Base-by-base conservation (phyloP, 2,888 invertebrate genomes). In the Ormyrus nitidulus region DNA sequence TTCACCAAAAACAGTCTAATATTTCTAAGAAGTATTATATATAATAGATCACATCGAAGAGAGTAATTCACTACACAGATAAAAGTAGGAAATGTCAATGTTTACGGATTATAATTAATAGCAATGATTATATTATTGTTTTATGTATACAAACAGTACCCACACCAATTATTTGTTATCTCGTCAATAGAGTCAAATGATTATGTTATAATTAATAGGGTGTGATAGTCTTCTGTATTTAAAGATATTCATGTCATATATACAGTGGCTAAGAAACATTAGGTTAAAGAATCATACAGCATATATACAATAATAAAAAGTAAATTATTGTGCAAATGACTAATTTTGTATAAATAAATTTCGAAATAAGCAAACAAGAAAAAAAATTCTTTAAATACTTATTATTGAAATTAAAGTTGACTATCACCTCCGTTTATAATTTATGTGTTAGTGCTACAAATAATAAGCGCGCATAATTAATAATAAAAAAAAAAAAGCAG, bases 391-490 rank as follows among this genome's bases (percentile, higher is more conserved):
- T 46, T 54, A 68, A 64, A 48, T 64, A 3, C 13, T 64, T 59
- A 59, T 19, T 53, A 53, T 0, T 48, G 4, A 51, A n/a, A 13
- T 53, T 46, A 72, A 66, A 77, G 58, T 68, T 78, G 68, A 73
- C 68, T 74, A 6, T 65, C 46, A 68, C 48, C 77, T 73, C 49
- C 8, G 6, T 9, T 71, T 6, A 54, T 53, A 19, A 56, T 10
- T 56, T 65, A 11, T 62, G 6, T 61, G 70, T 80, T 76, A 82
- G 78, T 81, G 66, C 59, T 59, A 74, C 53, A 56, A 74, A 64
- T 65, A 70, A 61, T 44, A 76, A 82, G 79, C 81, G 10, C 70
- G 62, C 8, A 66, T 62, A 68, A n/a, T 77, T 66, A 68, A 46
- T n/a, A 66, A 51, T 48, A 58, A 59, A 68, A 68, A 48, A 71